Evolutionary conservation across 2,888 invertebrate genomes (phyloP).

Genomic region (Drosophila barbarae): DNA sequence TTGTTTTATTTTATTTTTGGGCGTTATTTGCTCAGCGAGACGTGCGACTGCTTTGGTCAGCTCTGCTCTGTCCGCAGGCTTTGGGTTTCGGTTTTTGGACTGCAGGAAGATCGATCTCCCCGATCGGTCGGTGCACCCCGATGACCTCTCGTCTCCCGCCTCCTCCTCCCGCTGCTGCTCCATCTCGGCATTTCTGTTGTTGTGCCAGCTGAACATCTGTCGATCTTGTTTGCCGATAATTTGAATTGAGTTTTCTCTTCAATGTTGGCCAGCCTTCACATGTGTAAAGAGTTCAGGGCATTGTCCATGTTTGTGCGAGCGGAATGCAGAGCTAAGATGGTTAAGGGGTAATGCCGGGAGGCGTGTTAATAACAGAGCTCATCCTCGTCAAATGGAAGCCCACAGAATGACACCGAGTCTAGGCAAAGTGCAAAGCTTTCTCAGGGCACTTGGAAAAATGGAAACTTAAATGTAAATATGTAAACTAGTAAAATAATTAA

Average conservation of each 20-base stretch:
- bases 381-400: constrained; percentile 31
- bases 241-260: constrained; percentile 75
- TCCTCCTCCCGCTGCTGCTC: constrained; percentile 4
- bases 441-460: constrained; percentile 16
- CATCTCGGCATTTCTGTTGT: constrained; percentile 31
- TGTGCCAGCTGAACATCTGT: constrained; percentile 73
- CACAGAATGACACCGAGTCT: constrained; percentile 41
- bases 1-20: constrained; percentile 49
- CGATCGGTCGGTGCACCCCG: constrained; percentile 68
- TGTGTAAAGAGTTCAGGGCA: constrained; percentile 35
- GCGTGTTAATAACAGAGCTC: constrained; percentile 55
- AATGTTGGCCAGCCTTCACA: constrained; percentile 47
- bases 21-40: constrained; percentile 74
- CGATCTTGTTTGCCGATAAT: constrained; percentile 76
- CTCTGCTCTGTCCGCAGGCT: constrained; percentile 36
- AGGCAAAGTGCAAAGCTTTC: constrained; percentile 26
- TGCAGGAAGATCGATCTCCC: constrained; percentile 62
- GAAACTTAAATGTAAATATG: background rate
- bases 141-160: constrained; percentile 54
- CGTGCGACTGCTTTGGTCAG: constrained; percentile 70
- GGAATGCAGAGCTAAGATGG: background rate
- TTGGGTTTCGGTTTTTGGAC: constrained; percentile 13
- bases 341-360: constrained; percentile 45
- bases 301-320: constrained; percentile 7
- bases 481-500: too few relatives aligned